A percentile compares a stretch with the other conserved stretches of the same genome.
phyloP scores from a whole-genome alignment of 2,113 vertebrate species.

The Fregetta grallaria region DNA sequence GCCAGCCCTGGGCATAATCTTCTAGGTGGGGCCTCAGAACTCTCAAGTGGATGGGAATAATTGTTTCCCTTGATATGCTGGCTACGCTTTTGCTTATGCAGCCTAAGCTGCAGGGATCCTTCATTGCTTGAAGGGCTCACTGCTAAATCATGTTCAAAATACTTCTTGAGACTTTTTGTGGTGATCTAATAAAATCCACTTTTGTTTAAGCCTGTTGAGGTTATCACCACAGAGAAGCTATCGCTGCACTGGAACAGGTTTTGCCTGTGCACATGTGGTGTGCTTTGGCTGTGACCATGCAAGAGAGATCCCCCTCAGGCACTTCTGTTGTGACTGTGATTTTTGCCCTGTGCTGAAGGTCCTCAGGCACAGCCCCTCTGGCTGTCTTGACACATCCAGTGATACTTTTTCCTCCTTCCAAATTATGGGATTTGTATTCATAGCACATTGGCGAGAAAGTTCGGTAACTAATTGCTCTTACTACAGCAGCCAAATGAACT shows the following conservation, averaged over 20 bases:
- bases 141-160: neutral
- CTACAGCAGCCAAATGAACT: neutral
- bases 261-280: neutral
- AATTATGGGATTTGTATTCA: neutral
- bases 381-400: neutral
- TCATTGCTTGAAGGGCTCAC: neutral
- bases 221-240: neutral
- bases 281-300: neutral
- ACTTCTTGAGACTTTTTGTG: neutral
- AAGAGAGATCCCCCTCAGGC: neutral
- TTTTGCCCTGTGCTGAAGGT: neutral
- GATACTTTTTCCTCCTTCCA: neutral
- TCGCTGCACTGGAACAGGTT: neutral
- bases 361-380: neutral
- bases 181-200: neutral
- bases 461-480: neutral
- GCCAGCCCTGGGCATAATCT: neutral
- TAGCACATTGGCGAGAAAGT: neutral
- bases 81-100: neutral
- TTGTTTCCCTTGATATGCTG: neutral
- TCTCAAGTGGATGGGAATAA: neutral
- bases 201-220: neutral
- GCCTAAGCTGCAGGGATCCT: neutral
- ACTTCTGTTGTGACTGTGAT: neutral
- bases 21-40: neutral